Percentiles rank a stretch among this genome's conserved stretches.
phyloP scores from a whole-genome alignment of 2,888 invertebrate genomes.

The Stenchaetothrips biformis region DNA sequence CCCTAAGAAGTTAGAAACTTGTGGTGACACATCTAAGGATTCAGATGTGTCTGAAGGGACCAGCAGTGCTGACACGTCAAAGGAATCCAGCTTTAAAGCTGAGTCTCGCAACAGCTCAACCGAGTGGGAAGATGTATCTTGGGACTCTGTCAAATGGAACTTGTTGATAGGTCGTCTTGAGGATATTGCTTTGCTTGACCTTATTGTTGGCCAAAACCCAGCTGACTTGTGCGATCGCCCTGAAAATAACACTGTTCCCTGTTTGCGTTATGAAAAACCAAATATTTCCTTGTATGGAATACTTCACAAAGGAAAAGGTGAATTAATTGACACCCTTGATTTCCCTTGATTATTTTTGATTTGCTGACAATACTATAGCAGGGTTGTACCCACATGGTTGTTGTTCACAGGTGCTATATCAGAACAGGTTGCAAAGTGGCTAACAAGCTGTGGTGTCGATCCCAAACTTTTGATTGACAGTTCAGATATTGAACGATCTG shows the following conservation, averaged over 20 bases:
- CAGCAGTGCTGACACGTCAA: slow-evolving; percentile 4
- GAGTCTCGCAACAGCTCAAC: slow-evolving; percentile 36
- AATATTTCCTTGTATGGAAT: slow-evolving; percentile 46
- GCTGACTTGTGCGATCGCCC: slow-evolving; percentile 14
- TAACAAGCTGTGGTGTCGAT: slow-evolving; percentile 66
- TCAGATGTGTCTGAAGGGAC: background rate
- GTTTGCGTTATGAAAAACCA: slow-evolving; percentile 39
- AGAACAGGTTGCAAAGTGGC: slow-evolving; percentile 83
- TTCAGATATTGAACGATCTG: slow-evolving; percentile 43
- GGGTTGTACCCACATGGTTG: background rate
- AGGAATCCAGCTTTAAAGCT: background rate
- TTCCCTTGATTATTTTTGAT: background rate
- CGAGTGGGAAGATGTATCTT: slow-evolving; percentile 76
- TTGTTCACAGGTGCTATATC: slow-evolving; percentile 66
- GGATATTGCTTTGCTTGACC: slow-evolving; percentile 73
- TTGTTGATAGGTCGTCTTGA: slow-evolving; percentile 82
- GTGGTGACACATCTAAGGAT: background rate
- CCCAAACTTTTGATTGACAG: slow-evolving; percentile 52
- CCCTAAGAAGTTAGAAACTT: slow-evolving; percentile 30
- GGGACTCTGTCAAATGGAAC: slow-evolving; percentile 83
- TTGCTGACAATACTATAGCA: background rate
- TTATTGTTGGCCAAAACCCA: slow-evolving; percentile 28
- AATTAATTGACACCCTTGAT: slow-evolving; percentile 8
- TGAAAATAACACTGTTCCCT: slow-evolving; percentile 29
- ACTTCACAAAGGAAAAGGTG: slow-evolving; percentile 48